Base-by-base conservation (phyloP, 2,113 vertebrate genomes). In the Grallaria varia region DNA sequence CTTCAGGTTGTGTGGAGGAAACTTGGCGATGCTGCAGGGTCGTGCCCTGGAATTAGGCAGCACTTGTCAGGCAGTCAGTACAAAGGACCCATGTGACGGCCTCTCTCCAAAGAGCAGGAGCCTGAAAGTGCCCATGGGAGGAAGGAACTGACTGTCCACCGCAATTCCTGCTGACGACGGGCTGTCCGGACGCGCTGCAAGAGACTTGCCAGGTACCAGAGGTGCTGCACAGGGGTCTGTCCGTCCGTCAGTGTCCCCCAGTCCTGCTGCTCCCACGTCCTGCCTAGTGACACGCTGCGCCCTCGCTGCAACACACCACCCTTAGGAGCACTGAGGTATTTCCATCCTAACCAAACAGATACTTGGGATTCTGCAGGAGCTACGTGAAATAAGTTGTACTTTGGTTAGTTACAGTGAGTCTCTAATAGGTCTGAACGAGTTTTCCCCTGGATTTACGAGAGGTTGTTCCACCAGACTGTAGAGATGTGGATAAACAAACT, bases 21-120 rank as follows among this genome's bases (percentile, higher is more conserved):
- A 98, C 98, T 98, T 98, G 98, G 98, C 97, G 98, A 98, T 98
- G 98, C 98, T 98, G 98, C 98, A 97, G 98, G 98, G 96, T 98
- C 98, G 58, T 98, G 98, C 98, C 98, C 98, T 98, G 98, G 98
- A 97, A 98, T 98, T 98, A 98, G 98, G 92, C 98, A 98, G 64
- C 98, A 98, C 96, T 94, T 98, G 91, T 97, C 98, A 90, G 98
- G 98, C 95, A 98, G 97, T 90, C 98, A 98, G 89, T 98, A 98
- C 60, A 98, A 98, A 96, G 98, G 98, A 88, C 98, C 98, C 7
- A 98, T 98, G 98, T 98, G 79, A 95, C 71, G 90, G 78, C 80
- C 69, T 30, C 68, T 30, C 69, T 86, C 85, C 44, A 81, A 92
- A 91, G 71, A 87, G 58, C 69, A 83, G 12, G 27, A 90, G 39